phyloP scores from a whole-genome alignment of 2,797 vertebrate species.

The Silurus aristotelis region DNA sequence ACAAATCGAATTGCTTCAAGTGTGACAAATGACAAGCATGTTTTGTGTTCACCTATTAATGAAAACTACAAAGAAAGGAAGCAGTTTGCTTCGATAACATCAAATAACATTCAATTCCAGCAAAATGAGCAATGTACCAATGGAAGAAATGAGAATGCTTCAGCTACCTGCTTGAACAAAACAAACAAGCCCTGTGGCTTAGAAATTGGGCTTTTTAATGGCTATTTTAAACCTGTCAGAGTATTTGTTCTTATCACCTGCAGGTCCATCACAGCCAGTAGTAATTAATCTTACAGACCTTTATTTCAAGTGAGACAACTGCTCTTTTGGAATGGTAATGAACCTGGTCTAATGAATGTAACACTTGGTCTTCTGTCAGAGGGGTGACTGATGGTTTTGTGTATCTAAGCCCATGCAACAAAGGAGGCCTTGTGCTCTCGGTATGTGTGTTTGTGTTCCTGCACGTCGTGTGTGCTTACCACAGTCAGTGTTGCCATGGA shows the following conservation, averaged over 20 bases:
- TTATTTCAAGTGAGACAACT: constrained; percentile 73
- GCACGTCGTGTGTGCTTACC: constrained; percentile 73
- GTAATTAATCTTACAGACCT: constrained; percentile 74
- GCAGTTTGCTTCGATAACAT: background rate
- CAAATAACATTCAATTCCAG: background rate
- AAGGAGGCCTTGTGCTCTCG: constrained; percentile 65
- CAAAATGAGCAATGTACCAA: constrained; percentile 21
- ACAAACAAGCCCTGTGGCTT: constrained; percentile 61
- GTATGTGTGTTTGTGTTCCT: constrained; percentile 41
- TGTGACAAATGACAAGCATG: background rate
- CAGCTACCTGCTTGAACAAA: constrained; percentile 32
- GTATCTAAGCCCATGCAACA: constrained; percentile 65
- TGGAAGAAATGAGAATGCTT: constrained; percentile 18
- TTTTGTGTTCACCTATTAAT: constrained; percentile 1
- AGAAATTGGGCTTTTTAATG: constrained; percentile 72
- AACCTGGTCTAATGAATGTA: constrained; percentile 74
- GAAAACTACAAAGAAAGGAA: background rate
- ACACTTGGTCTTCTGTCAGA: constrained; percentile 67
- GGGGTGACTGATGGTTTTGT: constrained; percentile 69
- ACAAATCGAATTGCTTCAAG: constrained; percentile 7
- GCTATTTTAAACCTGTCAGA: constrained; percentile 69
- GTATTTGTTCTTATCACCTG: constrained; percentile 72
- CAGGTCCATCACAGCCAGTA: constrained; percentile 68
- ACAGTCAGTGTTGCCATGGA: constrained; percentile 88
- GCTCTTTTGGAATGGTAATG: constrained; percentile 79